Evolutionary conservation across 2,888 invertebrate genomes (phyloP).

Genomic region (Mimachlamys varia): DNA sequence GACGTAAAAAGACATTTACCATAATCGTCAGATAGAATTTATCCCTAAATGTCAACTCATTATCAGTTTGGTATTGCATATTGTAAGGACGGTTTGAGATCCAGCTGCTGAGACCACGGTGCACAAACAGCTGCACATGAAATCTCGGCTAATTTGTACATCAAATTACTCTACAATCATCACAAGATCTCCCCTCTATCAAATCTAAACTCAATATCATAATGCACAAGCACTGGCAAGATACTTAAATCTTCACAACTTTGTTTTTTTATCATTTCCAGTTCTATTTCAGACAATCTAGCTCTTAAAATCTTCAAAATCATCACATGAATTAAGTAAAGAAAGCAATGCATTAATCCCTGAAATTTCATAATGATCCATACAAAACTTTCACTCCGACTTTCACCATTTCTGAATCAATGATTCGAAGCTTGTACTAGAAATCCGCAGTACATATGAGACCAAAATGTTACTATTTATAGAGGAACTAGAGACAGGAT

Average conservation of each 20-base stretch:
- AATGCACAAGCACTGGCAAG: constrained; percentile 17
- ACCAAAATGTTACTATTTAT: too few species aligned
- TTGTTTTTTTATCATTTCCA: too few species aligned
- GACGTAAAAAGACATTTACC: background rate
- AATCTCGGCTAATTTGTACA: background rate
- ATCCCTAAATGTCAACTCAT: background rate
- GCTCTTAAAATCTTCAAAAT: background rate
- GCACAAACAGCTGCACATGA: background rate
- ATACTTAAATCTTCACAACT: background rate
- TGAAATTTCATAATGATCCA: too few species aligned
- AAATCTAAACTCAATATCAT: constrained; percentile 2
- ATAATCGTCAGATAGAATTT: background rate
- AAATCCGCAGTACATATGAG: too few species aligned
- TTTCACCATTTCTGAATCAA: too few species aligned
- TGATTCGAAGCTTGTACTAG: too few species aligned
- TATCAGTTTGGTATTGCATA: background rate
- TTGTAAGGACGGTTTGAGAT: too few species aligned
- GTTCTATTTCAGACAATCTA: background rate
- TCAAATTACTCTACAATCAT: background rate
- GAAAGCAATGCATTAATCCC: too few species aligned
- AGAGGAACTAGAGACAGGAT: too few species aligned
- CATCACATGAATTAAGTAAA: background rate
- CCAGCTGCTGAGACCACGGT: background rate
- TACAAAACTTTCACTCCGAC: too few species aligned
- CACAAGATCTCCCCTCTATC: background rate